phyloP scores from a whole-genome alignment of 2,797 vertebrate genomes.

The Leuciscus waleckii region DNA sequence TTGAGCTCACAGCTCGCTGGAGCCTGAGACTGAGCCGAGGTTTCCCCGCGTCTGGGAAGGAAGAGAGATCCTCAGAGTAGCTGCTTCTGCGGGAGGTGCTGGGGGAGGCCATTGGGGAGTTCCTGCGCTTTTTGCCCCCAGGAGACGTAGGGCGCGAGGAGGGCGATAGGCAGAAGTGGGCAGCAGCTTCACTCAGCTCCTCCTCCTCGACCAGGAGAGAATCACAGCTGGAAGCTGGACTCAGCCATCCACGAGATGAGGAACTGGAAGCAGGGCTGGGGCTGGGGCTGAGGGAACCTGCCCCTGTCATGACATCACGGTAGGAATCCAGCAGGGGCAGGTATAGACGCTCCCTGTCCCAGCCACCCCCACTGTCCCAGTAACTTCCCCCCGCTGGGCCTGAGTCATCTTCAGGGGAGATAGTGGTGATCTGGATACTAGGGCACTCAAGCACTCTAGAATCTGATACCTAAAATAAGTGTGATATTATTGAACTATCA shows the following conservation, averaged over 20 bases:
- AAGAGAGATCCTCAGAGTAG: constrained; percentile 84
- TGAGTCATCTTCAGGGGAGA: constrained; percentile 85
- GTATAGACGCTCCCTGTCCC: constrained; percentile 88
- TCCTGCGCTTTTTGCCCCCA: constrained; percentile 88
- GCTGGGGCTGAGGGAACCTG: constrained; percentile 87
- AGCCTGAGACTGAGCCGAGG: constrained; percentile 66
- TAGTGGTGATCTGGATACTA: constrained; percentile 94
- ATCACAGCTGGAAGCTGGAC: constrained; percentile 89
- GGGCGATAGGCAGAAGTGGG: constrained; percentile 83
- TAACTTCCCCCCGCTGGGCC: constrained; percentile 70
- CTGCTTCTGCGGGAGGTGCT: constrained; percentile 85
- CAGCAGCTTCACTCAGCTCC: constrained; percentile 85
- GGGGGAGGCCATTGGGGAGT: constrained; percentile 80
- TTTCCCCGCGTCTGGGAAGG: constrained; percentile 71
- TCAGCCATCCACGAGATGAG: constrained; percentile 89
- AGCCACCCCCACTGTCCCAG: constrained; percentile 79
- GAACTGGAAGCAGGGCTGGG: constrained; percentile 91
- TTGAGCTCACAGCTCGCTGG: constrained; percentile 81
- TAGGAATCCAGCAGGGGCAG: constrained; percentile 88
- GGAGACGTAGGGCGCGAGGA: constrained; percentile 87
- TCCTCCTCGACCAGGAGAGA: constrained; percentile 90
- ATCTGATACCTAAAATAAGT: constrained; percentile 76
- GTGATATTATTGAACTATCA: not conserved
- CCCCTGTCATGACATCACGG: constrained; percentile 79
- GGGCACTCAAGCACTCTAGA: constrained; percentile 90